These are phyloP conservation scores for Synergus umbraculus DNA, from an alignment of 2,888 invertebrate genomes.

Conservation along the genomic window DNA sequence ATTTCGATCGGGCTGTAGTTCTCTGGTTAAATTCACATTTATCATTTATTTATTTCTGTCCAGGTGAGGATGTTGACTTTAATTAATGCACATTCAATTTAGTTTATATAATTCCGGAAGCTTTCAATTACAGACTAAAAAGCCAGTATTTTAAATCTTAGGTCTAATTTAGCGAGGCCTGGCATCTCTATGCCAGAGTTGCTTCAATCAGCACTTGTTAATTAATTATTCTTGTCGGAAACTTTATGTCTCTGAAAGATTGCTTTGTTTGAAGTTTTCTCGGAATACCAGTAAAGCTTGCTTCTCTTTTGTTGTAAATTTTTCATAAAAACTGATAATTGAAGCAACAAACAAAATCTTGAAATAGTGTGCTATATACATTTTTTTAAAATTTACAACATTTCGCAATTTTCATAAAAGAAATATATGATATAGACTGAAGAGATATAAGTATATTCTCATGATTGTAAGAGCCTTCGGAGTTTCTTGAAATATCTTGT, in stretches of 20 bases:
- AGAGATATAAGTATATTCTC: background rate
- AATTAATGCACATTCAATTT: no score
- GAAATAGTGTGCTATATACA: background rate
- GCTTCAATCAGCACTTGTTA: background rate
- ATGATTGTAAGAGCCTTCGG: background rate
- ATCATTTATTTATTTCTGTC: constrained; percentile 18
- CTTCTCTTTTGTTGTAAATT: background rate
- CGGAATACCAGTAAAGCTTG: background rate
- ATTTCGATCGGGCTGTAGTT: background rate
- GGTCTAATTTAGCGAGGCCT: no score
- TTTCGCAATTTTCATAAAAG: background rate
- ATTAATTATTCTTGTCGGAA: background rate
- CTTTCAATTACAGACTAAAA: no score
- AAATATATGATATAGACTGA: background rate
- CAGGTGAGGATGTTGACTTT: background rate
- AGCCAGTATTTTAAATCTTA: no score
- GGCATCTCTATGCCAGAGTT: background rate
- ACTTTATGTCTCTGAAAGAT: no score
- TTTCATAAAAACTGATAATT: background rate
- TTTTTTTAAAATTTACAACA: background rate
- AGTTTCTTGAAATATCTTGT: constrained; percentile 24
- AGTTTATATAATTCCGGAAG: no score
- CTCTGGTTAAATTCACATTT: constrained; percentile 11
- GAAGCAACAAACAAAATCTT: no score
- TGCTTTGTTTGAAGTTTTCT: background rate